Evolutionary conservation across 2,888 invertebrate species (phyloP), one percentile per base, ranked within the genome.

Genomic region (Zaprionus obscuricornis): DNA sequence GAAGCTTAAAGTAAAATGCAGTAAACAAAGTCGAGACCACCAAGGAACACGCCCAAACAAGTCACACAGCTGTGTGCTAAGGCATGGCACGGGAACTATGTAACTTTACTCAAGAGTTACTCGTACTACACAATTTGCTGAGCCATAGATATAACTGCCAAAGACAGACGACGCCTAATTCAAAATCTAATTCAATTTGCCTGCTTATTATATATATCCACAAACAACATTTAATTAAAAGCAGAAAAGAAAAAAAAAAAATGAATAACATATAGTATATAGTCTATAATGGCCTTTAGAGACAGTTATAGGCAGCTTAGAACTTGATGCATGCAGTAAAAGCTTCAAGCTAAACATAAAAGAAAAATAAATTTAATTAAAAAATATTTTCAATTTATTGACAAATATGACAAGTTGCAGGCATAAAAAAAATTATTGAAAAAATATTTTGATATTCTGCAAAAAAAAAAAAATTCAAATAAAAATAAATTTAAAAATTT

Each of bases 31-130:
- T 63, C 56, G 66, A 70, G 82, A 81, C 84, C 84, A 84, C 70
- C 81, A 55, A 70, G 62, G 68, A 75, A 77, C 77, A 83, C 77
- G 84, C 77, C 77, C 84, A 83, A 75, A 77, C 84, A 62, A 83
- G 77, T 77, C 81, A 73, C 81, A 65, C 77, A 77, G 77, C 77
- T 77, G 77, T 64, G 60, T 42, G 56, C 56, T 22, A 36, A 52
- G 47, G 55, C 56, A 26, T 42, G 52, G 43, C 33, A 64, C 33
- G 78, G 39, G 49, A 64, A 47, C 56, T 58, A 47, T 14, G 45
- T 59, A 34, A 3, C 2, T 24, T 34, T 29, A 17, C 17, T 33
- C 47, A 13, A 37, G 40, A 56, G 24, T 37, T 14, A 31, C 63
- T 33, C 42, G 22, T 40, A 24, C 10, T 10, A 29, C 29, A 22